Base-by-base conservation (phyloP, 64 coral and sea anemone species). In the Montipora efflorescens region DNA sequence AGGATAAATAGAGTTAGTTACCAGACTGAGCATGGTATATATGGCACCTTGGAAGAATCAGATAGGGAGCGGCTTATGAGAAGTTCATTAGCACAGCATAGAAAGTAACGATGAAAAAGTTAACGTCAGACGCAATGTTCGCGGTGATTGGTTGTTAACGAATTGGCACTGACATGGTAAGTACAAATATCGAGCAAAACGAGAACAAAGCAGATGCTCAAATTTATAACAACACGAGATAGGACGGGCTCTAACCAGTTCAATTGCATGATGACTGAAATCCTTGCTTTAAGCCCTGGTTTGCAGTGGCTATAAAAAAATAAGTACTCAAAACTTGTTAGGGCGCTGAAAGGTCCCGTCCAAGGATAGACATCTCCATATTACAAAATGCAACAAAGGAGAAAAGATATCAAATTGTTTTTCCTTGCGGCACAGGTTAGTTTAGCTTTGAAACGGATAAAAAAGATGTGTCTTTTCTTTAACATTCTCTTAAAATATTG, bases 31-130 rank as follows among this genome's bases (percentile, higher is more conserved):
- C 28, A 36, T 36, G 28, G 28, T 36, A 36, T 36, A 36, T 36
- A 36, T 36, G 28, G 28, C 28, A 57, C 7, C 53, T 8, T 57
- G 6, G 53, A 11, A 11, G 81, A 53, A 59, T 22, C 14, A 47
- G 8, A 69, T 67, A 43, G 47, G 67, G 66, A 86, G 44, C 28
- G 28, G 28, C 28, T 36, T 1, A 36, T 48, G 82, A 67, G 71
- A 18, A 86, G 82, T 72, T 86, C 82, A 86, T 86, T 86, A 86
- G 82, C 18, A 86, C 62, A 72, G 51, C 71, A 86, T 64, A 18
- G 62, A 9, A 4, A 47, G 7, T 16, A 66, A 16, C 47, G 61
- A 12, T 14, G 20, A 86, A 71, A 86, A 71, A 14, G 21, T 7
- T 47, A 86, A 43, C 67, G 43, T 66, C 21, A 11, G 66, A 49